phyloP scores from a whole-genome alignment of 2,113 vertebrate genomes.

The Zonotrichia leucophrys region DNA sequence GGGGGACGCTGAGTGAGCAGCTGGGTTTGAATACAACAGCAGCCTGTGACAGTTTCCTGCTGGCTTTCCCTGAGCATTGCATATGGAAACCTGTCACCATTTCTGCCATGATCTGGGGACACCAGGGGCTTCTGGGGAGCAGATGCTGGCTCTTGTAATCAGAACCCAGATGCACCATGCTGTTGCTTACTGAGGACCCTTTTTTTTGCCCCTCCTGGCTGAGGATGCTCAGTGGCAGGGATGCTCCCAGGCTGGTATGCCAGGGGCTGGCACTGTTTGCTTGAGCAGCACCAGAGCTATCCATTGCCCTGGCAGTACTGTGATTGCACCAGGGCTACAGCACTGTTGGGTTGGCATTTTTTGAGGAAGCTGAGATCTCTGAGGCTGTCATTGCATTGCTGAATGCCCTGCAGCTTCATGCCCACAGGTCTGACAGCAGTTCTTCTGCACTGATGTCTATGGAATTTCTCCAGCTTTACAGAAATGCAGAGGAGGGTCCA shows the following conservation, averaged over 20 bases:
- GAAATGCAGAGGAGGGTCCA: background rate
- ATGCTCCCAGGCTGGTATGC: background rate
- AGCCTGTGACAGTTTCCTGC: background rate
- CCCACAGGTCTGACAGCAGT: background rate
- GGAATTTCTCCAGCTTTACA: background rate
- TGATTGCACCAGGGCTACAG: background rate
- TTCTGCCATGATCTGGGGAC: background rate
- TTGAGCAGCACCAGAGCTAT: background rate
- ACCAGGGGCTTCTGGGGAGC: background rate
- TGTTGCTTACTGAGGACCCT: background rate
- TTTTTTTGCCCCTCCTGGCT: background rate
- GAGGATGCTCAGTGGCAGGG: background rate
- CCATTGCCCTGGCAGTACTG: background rate
- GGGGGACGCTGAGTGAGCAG: background rate
- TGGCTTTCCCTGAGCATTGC: background rate
- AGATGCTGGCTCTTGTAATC: fast-evolving
- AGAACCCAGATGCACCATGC: background rate
- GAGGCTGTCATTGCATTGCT: background rate
- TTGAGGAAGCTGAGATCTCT: background rate
- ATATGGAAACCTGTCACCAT: background rate
- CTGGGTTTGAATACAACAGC: background rate
- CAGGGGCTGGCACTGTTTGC: background rate
- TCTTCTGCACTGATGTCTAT: fast-evolving
- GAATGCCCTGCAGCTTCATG: background rate
- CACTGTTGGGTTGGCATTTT: background rate